phyloP scores from a whole-genome alignment of 2,888 invertebrate species.

The Poecilus cupreus region DNA sequence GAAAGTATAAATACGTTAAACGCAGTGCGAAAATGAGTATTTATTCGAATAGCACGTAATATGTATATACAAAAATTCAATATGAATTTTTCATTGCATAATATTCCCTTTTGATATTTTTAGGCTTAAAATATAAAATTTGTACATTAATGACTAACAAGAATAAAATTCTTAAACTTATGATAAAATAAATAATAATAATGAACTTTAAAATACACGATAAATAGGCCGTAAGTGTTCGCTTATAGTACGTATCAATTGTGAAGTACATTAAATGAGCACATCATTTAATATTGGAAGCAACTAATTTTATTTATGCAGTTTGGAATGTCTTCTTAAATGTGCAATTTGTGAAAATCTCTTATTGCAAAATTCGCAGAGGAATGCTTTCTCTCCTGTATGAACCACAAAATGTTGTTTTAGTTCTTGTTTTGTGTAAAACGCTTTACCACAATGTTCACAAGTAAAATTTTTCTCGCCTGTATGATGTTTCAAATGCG shows the following conservation, averaged over 20 bases:
- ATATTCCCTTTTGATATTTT: neutral
- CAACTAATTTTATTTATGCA: constrained; percentile 62
- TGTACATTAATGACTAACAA: constrained; percentile 12
- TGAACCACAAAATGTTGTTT: constrained; percentile 67
- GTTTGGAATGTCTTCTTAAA: constrained; percentile 66
- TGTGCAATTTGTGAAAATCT: constrained; percentile 67
- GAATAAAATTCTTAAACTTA: neutral
- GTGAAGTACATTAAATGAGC: neutral
- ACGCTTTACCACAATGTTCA: constrained; percentile 67
- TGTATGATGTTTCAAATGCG: constrained; percentile 67
- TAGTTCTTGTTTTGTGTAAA: constrained; percentile 67
- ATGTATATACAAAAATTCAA: neutral
- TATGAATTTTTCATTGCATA: neutral
- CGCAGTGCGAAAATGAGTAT: too few relatives aligned
- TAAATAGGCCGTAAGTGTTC: neutral
- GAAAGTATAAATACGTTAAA: too few relatives aligned
- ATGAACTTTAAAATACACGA: neutral
- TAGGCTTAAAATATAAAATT: neutral
- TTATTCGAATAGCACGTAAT: neutral
- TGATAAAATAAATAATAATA: constrained; percentile 15
- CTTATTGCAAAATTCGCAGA: constrained; percentile 66
- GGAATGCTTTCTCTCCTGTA: constrained; percentile 66
- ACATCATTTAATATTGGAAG: neutral
- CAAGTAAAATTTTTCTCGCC: constrained; percentile 68
- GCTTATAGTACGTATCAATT: neutral